These are phyloP conservation scores for Atlantisia rogersi DNA, from an alignment of 2,113 vertebrate species.

Conservation along the genomic window DNA sequence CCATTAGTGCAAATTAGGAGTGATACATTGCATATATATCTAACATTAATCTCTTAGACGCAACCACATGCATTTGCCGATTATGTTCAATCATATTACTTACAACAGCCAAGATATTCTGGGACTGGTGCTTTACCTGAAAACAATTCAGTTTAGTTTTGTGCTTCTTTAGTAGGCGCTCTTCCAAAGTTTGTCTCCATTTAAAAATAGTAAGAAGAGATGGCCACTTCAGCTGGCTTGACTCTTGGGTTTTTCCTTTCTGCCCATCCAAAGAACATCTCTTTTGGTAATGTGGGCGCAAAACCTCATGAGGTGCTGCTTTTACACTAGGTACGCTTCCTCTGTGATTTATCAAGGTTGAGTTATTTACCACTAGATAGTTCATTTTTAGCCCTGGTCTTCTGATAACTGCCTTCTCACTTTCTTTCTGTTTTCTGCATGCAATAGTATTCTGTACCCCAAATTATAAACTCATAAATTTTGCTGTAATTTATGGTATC, in stretches of 20 bases:
- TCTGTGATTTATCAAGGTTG: constrained; percentile 55
- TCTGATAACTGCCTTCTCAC: neutral
- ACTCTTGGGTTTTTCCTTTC: constrained; percentile 50
- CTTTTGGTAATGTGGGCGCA: constrained; percentile 58
- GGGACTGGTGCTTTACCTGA: constrained; percentile 66
- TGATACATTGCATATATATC: neutral
- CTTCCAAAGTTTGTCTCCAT: constrained; percentile 73
- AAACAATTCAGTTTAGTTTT: constrained; percentile 54
- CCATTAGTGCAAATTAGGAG: neutral
- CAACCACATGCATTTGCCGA: neutral
- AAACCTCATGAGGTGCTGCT: neutral
- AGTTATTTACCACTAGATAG: constrained; percentile 46
- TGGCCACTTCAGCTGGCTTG: constrained; percentile 69
- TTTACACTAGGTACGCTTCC: constrained; percentile 71
- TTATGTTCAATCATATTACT: neutral
- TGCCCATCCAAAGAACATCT: constrained; percentile 66
- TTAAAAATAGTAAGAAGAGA: constrained; percentile 72
- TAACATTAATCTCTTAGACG: neutral
- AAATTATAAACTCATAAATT: neutral
- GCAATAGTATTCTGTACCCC: neutral
- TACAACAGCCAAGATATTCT: neutral
- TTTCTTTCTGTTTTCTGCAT: neutral
- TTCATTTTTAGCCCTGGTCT: constrained; percentile 47
- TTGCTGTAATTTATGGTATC: neutral
- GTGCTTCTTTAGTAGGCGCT: constrained; percentile 72